Percentiles rank a stretch among this genome's conserved stretches.
These are phyloP conservation scores for Typhlichthys subterraneus DNA, from an alignment of 2,797 vertebrate genomes.

Conservation along the genomic window DNA sequence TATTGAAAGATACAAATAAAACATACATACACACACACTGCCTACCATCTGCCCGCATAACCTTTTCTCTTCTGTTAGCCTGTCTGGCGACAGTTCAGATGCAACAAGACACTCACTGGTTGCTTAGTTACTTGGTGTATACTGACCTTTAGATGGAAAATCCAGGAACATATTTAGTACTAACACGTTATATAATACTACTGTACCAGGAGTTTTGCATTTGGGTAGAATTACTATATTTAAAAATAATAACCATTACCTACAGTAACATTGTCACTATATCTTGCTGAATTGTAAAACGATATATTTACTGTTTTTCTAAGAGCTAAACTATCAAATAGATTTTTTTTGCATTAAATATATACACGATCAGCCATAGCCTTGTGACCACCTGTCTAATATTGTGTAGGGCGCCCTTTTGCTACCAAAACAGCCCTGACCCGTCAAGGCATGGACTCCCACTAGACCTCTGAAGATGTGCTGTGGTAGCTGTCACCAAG, in stretches of 20 bases:
- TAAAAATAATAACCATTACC: not conserved
- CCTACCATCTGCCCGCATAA: slow-evolving; percentile 24
- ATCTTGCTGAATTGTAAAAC: not conserved
- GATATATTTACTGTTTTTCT: too few species aligned
- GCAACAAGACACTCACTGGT: slow-evolving; percentile 58
- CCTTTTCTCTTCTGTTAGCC: slow-evolving; percentile 24
- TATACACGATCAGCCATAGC: too few species aligned
- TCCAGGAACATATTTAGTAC: slow-evolving; percentile 19
- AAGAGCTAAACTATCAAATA: too few species aligned
- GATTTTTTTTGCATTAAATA: too few species aligned
- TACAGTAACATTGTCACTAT: not conserved
- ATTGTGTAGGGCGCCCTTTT: too few species aligned
- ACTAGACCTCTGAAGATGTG: too few species aligned
- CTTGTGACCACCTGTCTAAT: too few species aligned
- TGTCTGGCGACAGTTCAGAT: slow-evolving; percentile 55
- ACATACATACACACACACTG: too few species aligned
- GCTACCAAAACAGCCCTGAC: too few species aligned
- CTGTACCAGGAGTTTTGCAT: not conserved
- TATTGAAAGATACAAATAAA: too few species aligned
- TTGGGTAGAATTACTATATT: not conserved
- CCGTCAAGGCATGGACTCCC: too few species aligned
- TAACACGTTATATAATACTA: not conserved
- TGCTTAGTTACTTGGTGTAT: slow-evolving; percentile 11
- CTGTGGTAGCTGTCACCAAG: too few species aligned
- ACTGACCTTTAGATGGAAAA: slow-evolving; percentile 61